These are phyloP conservation scores for Chionomys nivalis DNA, from an alignment of 2,113 vertebrate genomes.

Conservation along the genomic window DNA sequence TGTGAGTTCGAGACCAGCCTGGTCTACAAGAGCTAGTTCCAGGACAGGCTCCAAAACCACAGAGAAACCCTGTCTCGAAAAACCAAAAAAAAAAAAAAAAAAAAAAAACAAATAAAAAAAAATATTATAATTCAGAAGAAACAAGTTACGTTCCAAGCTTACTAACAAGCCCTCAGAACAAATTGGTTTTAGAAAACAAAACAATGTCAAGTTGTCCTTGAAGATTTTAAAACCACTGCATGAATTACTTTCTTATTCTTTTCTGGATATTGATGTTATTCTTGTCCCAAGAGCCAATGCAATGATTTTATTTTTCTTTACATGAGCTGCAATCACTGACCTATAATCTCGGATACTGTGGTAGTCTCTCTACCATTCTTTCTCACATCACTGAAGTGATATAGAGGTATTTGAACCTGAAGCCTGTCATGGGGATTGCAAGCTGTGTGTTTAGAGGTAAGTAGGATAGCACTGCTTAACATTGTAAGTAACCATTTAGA, in stretches of 20 bases:
- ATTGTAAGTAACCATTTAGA: background rate
- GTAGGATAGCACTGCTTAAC: background rate
- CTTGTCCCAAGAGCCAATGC: background rate
- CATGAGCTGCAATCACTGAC: background rate
- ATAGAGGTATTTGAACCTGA: background rate
- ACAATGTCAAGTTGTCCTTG: background rate
- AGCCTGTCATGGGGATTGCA: background rate
- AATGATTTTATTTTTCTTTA: background rate
- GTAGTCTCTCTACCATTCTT: background rate
- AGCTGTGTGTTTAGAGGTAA: background rate
- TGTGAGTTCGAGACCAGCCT: too few species aligned
- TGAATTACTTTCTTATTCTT: background rate
- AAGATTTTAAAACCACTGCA: background rate
- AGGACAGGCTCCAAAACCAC: too few species aligned
- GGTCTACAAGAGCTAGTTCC: too few species aligned
- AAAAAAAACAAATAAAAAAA: too few species aligned
- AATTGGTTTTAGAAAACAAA: background rate
- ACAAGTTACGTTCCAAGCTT: background rate
- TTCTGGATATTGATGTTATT: background rate
- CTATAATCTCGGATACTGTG: background rate
- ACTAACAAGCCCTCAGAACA: background rate
- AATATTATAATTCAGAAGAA: background rate
- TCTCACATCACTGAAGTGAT: background rate
- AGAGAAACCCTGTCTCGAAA: too few species aligned
- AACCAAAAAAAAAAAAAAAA: too few species aligned